A percentile compares a stretch with the other conserved stretches of the same genome.
phyloP scores from a whole-genome alignment of 2,888 invertebrate species.

The Calameuta idolon region DNA sequence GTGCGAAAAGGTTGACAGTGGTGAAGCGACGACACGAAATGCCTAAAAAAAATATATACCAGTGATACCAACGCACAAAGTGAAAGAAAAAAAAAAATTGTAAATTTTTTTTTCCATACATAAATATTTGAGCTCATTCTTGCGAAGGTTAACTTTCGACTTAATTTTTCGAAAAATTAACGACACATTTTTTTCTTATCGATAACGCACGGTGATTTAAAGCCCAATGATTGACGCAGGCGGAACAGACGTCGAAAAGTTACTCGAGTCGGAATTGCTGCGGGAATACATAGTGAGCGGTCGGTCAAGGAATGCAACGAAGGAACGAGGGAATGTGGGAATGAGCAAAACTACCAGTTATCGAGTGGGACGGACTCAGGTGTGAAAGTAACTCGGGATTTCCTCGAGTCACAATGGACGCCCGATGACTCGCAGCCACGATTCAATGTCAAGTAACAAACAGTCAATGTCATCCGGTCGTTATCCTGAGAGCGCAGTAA shows the following conservation, averaged over 20 bases:
- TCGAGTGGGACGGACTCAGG: background rate
- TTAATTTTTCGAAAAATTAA: background rate
- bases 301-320: background rate
- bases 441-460: constrained; percentile 10
- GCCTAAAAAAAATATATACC: background rate
- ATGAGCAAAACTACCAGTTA: background rate
- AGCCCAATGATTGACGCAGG: background rate
- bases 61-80: background rate
- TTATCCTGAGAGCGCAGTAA: constrained; percentile 1
- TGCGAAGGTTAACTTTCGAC: too few relatives aligned
- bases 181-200: background rate
- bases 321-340: background rate
- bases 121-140: too few relatives aligned
- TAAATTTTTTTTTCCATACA: too few relatives aligned
- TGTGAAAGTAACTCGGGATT: constrained; percentile 10
- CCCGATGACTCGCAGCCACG: constrained; percentile 5
- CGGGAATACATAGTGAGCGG: background rate
- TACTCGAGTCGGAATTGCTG: background rate
- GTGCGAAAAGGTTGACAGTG: too few relatives aligned
- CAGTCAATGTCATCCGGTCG: constrained; percentile 8
- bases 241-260: background rate
- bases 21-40: too few relatives aligned
- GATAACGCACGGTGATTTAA: background rate
- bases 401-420: constrained; percentile 6
- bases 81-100: background rate